Base-by-base conservation (phyloP, 2,888 invertebrate species). In the Pachycephus smyrnensis region DNA sequence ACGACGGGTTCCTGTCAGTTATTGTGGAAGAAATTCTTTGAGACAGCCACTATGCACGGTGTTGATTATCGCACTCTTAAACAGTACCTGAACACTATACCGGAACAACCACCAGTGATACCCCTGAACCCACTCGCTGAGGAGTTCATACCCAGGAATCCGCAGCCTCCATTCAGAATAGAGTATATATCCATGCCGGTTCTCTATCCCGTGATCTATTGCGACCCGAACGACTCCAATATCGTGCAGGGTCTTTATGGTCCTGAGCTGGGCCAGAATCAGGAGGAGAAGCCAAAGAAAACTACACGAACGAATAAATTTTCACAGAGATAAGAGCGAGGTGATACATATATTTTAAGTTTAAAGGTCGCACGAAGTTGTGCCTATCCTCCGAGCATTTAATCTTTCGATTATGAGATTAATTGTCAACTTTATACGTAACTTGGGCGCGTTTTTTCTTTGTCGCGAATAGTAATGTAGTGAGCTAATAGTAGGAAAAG, bases 81-180 rank as follows among this genome's bases (percentile, higher is more conserved):
- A 73, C 75, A 75, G 32, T 78, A 78, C 78, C 73, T 78, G 31
- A 75, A 75, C 11, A 78, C 75, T 73, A 68, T 75, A 30, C 75
- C 75, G 23, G 75, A 78, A 76, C 36, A 40, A 73, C 78, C 75
- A 23, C 37, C 55, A 31, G 71, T 69, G 15, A 80, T 84, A 23
- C 83, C 95, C 4, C 92, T 97, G n/a, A 97, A 97, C 92, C 97
- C 97, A 0, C 90, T 96, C 75, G 97, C 97, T 0, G 95, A 96
- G 0, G 96, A 96, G 88, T 97, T 97, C 90, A 93, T 96, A 69
- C 97, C 96, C 0, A 92, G 95, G 68, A 93, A 93, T 77, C 81
- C 82, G 9, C 81, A 81, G 32, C 76, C 81, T 12, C 78, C 84
- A 11, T 84, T 77, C 32, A 80, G 85, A 80, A 79, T 89, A 40